Evolutionary conservation across 2,797 vertebrate species (phyloP), one percentile per base, ranked within the genome.

Genomic region (Gobionotothen gibberifrons): DNA sequence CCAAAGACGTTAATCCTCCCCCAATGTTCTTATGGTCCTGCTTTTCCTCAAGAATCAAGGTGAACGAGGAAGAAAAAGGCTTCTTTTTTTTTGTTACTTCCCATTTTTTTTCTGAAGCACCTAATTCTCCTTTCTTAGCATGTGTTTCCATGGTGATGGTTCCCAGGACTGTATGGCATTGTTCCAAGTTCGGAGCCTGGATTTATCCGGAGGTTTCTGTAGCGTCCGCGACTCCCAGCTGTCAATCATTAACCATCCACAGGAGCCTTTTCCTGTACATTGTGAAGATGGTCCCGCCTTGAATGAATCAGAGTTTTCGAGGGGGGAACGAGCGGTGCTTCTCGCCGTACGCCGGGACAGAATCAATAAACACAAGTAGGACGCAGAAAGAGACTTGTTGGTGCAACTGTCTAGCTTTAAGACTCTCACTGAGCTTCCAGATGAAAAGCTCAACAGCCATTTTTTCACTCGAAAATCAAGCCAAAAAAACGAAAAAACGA

Each of bases 221-320:
- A 84, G 89, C 65, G 71, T 74, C 87, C 52, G 48, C 53, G 76
- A 86, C 83, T 86, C 85, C 80, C 74, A 58, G 68, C 87, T 65
- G 76, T 92, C 89, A 88, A 90, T 92, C 91, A 93, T 75, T 79
- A 47, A 56, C 81, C 80, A 61, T 78, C 70, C 43, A 80, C 87
- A 53, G 78, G 90, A 89, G 83, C 53, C 49, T 55, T 54, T 26
- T 78, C 68, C 71, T 72, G 80, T 74, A 19, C 70, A 72, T 81
- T 69, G 54, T 56, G 61, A 72, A 80, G 78, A 85, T 2, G 85
- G 73, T 79, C 89, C 83, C 70, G 22, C 80, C 83, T 89, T 82
- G 89, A 91, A 89, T 90, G 80, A 93, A 91, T 91, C 88, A 90
- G 87, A 92, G 91, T 83, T 91, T 91, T 87, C 82, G 49, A 78